Base-by-base conservation (phyloP, 2,797 vertebrate genomes). In the Pogonophryne albipinna region DNA sequence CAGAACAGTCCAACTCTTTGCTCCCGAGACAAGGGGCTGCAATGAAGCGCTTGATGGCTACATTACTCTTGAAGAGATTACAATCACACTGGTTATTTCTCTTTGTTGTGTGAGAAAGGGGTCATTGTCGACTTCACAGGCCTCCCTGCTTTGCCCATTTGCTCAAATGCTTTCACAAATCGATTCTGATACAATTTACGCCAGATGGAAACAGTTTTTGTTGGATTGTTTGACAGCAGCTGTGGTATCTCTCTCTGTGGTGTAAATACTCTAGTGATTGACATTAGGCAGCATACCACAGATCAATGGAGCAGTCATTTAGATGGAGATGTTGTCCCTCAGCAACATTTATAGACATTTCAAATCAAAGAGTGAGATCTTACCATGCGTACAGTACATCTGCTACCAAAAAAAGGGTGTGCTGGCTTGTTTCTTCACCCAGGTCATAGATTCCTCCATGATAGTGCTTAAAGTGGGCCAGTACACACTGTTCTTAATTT, bases 51-150 rank as follows among this genome's bases (percentile, higher is more conserved):
- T 84, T 82, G 76, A 80, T 88, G 78, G 86, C 75, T 80, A 66
- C 79, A 86, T 91, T 91, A 81, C 76, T 87, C 78, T 83, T 71
- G 38, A 84, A 83, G 79, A 85, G 83, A 91, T 89, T 87, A 73
- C 74, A 90, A 92, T 91, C 85, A 87, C 79, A 57, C 17, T 47
- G 53, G 73, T 76, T 71, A 77, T 86, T 91, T 87, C 69, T 77
- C 59, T 85, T 79, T 87, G 74, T 85, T 85, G 80, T 87, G 78
- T 83, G 79, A 85, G 74, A 79, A 84, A 71, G 56, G 53, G 67
- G 12, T 52, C 57, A 83, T 84, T 82, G 83, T 77, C 61, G 52
- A 80, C 66, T 71, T 80, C 74, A 73, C 74, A 75, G 57, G 49
- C 71, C 69, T 56, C 45, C 51, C 42, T 8, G 46, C 66, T 72